Evolutionary conservation across 2,888 invertebrate genomes (phyloP).

Genomic region (Sphaerophoria rueppellii): DNA sequence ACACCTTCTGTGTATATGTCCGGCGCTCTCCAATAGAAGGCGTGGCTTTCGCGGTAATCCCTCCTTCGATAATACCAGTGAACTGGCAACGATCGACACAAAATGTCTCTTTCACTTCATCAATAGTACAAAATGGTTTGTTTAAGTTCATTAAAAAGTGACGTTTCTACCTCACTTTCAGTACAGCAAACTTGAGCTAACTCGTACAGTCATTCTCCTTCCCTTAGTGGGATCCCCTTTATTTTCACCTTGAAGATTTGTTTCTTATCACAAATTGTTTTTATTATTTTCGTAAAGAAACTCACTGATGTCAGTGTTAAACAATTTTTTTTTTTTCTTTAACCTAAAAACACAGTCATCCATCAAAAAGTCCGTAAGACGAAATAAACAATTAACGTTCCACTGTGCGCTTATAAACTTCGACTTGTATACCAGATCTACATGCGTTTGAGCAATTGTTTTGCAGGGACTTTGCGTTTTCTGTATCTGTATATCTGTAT

Average conservation of each 20-base stretch:
- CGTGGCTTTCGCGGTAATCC: too few species aligned
- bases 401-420: conserved; percentile 35
- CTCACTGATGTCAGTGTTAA: conserved; percentile 42
- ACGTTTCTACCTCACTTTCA: not conserved
- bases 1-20: too few species aligned
- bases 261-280: not conserved
- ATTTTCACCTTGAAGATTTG: conserved; percentile 18
- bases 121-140: too few species aligned
- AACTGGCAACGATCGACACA: too few species aligned
- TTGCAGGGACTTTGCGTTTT: conserved; percentile 17
- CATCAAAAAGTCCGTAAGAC: conserved; percentile 51
- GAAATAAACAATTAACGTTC: conserved; percentile 70
- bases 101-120: too few species aligned
- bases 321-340: conserved; percentile 31
- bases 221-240: not conserved
- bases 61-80: too few species aligned
- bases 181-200: not conserved
- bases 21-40: too few species aligned
- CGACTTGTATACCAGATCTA: not conserved
- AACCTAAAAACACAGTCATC: conserved; percentile 60
- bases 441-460: conserved; percentile 38
- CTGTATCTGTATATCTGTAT: not conserved
- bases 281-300: not conserved
- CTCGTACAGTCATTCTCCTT: not conserved
- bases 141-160: too few species aligned